A percentile compares a stretch with the other conserved stretches of the same genome.
Conservation (phyloP, 37 sponge, comb jelly and placozoan genomes). For the Trichoplax adhaerens region DNA sequence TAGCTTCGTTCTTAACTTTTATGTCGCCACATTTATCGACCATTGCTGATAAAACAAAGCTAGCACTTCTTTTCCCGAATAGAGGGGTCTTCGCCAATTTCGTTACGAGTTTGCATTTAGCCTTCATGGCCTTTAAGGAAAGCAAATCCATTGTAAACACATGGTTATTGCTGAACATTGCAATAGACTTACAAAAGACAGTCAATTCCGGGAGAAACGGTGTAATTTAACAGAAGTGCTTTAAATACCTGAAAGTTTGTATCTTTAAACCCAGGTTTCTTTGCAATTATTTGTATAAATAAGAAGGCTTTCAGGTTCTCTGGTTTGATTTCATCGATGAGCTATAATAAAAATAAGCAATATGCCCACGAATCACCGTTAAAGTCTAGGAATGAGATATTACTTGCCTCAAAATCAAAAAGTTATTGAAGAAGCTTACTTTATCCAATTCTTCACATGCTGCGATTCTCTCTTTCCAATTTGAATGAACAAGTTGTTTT, state of each 20-base stretch:
- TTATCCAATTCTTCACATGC: constrained; percentile 44
- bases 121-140: constrained; percentile 44
- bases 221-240: not conserved
- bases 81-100: constrained; percentile 32
- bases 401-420: not conserved
- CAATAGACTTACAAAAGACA: too few species aligned
- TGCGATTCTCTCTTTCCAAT: constrained; percentile 67
- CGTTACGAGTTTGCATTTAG: constrained; percentile 40
- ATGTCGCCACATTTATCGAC: constrained; percentile 76
- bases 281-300: constrained; percentile 44
- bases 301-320: constrained; percentile 53
- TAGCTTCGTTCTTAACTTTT: constrained; percentile 33
- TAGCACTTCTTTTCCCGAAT: constrained; percentile 51
- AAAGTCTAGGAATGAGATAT: not conserved
- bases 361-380: not conserved
- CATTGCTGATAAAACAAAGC: constrained; percentile 38
- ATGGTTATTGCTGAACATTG: not conserved
- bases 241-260: constrained; percentile 59
- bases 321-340: constrained; percentile 30
- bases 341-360: not conserved
- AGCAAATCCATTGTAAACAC: not conserved
- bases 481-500: constrained; percentile 26
- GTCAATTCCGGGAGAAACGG: not conserved
- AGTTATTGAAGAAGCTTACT: constrained; percentile 9
- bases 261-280: constrained; percentile 91